phyloP scores from a whole-genome alignment of 2,888 invertebrate species.

The Gisinianus flammeolus region DNA sequence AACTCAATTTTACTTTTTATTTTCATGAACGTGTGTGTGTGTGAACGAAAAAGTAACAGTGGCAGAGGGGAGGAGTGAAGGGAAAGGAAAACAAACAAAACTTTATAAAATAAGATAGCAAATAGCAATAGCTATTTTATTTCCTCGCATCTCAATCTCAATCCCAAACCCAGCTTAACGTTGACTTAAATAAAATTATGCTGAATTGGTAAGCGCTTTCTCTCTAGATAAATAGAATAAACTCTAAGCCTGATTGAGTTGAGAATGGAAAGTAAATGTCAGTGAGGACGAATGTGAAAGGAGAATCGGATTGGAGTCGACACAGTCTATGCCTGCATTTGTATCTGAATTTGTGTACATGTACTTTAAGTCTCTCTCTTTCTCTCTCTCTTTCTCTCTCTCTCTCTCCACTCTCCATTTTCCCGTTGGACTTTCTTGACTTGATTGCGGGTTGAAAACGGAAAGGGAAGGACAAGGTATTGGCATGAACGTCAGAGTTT shows the following conservation, averaged over 20 bases:
- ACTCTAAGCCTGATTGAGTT: conserved; percentile 38
- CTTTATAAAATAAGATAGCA: conserved; percentile 33
- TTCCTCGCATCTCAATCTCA: not conserved
- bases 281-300: not conserved
- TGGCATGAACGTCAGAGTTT: not conserved
- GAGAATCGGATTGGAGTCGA: not conserved
- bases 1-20: too few relatives aligned
- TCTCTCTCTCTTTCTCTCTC: too few relatives aligned
- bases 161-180: conserved; percentile 13
- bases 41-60: too few relatives aligned
- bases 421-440: too few relatives aligned
- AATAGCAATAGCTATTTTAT: too few relatives aligned
- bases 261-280: not conserved
- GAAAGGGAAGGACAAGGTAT: not conserved
- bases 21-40: too few relatives aligned
- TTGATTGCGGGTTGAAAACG: not conserved
- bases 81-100: not conserved
- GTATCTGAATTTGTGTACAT: not conserved
- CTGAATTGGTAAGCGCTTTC: conserved; percentile 26
- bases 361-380: not conserved
- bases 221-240: conserved; percentile 32
- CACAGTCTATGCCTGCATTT: not conserved
- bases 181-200: conserved; percentile 38
- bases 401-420: too few relatives aligned
- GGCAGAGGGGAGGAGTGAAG: too few relatives aligned